phyloP scores from a whole-genome alignment of 1,140 invertebrate species.

The Bombus turneri region DNA sequence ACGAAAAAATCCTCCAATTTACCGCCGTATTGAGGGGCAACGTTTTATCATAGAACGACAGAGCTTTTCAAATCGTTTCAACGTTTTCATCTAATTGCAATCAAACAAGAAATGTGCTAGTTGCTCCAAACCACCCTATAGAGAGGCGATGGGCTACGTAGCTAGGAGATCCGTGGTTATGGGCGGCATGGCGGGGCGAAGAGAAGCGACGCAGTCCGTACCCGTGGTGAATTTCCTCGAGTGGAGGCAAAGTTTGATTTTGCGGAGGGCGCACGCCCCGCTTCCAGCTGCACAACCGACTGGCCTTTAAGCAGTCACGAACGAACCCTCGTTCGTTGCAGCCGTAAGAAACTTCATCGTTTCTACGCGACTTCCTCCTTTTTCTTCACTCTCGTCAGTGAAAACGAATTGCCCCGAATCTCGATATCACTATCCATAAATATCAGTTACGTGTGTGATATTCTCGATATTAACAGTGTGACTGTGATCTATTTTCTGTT shows the following conservation, averaged over 20 bases:
- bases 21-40: background rate
- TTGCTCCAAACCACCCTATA: background rate
- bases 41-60: background rate
- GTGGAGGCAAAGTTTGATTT: conserved; percentile 65
- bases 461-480: background rate
- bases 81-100: background rate
- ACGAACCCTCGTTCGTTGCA: conserved; percentile 53
- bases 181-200: background rate
- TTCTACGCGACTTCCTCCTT: background rate
- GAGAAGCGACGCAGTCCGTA: conserved; percentile 6
- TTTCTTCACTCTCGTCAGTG: background rate
- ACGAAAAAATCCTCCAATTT: too few relatives aligned
- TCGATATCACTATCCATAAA: background rate
- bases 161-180: background rate
- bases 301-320: conserved; percentile 64
- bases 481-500: background rate
- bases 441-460: conserved; percentile 2
- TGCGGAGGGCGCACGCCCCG: conserved; percentile 64
- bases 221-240: conserved; percentile 45
- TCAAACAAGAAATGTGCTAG: background rate
- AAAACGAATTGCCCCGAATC: background rate
- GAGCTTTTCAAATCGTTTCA: background rate
- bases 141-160: background rate
- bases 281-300: conserved; percentile 67
- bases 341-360: background rate